These are phyloP conservation scores for Aleiodes testaceus DNA, from an alignment of 2,888 invertebrate genomes.

Conservation along the genomic window DNA sequence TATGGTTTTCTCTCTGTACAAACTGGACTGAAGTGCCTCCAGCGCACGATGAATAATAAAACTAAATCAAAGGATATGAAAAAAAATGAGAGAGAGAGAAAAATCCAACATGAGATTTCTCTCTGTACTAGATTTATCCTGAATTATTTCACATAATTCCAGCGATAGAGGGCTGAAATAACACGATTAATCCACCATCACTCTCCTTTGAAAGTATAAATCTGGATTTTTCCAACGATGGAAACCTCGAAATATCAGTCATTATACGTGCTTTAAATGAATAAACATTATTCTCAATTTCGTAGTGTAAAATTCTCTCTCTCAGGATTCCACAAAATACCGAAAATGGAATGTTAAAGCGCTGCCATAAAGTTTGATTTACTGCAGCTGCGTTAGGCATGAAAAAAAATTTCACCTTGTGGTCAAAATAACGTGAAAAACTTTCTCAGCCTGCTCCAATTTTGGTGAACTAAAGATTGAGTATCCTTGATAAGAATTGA, in stretches of 20 bases:
- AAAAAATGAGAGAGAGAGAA: not conserved
- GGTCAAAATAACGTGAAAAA: conserved; percentile 36
- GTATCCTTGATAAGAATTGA: not conserved
- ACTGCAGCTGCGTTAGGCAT: conserved; percentile 6
- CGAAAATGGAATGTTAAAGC: not conserved
- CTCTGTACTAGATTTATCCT: conserved; percentile 19
- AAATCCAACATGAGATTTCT: not conserved
- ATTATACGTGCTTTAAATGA: not conserved
- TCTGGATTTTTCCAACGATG: not conserved
- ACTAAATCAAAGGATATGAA: not conserved
- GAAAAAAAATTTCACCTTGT: conserved; percentile 43
- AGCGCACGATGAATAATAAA: conserved; percentile 20
- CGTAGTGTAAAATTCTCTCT: too few species aligned
- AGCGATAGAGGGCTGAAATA: not conserved
- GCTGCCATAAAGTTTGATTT: conserved; percentile 10
- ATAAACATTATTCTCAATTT: too few species aligned
- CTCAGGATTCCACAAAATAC: not conserved
- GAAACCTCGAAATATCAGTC: not conserved
- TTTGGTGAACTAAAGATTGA: not conserved
- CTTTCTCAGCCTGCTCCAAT: conserved; percentile 9
- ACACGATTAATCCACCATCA: conserved; percentile 12
- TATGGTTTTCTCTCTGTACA: not conserved
- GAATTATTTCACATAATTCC: not conserved
- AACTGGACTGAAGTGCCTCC: conserved; percentile 6
- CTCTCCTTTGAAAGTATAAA: not conserved